These are phyloP conservation scores for Mesembrinibis cayennensis DNA, from an alignment of 2,113 vertebrate genomes.

Conservation along the genomic window DNA sequence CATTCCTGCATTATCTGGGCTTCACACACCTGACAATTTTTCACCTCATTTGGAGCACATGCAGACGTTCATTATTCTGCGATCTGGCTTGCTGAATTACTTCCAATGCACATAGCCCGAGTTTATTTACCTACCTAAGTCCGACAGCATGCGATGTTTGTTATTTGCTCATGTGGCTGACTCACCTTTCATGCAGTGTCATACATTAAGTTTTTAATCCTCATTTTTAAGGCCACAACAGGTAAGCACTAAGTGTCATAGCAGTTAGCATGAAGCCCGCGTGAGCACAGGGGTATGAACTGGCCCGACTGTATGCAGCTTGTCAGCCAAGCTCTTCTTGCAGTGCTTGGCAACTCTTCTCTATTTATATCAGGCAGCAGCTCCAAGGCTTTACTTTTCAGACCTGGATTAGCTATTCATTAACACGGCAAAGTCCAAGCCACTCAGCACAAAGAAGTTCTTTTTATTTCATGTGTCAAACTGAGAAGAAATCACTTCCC, in stretches of 20 bases:
- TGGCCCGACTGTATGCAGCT: background rate
- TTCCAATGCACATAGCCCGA: background rate
- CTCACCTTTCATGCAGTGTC: background rate
- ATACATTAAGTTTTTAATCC: background rate
- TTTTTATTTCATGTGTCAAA: background rate
- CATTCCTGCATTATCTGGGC: background rate
- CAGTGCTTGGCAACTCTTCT: background rate
- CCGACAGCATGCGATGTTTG: background rate
- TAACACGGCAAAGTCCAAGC: background rate
- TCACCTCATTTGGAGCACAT: background rate
- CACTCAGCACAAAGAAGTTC: background rate
- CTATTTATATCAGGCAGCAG: background rate
- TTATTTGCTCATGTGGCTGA: background rate
- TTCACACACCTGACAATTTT: background rate
- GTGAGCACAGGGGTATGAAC: accelerated
- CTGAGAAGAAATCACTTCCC: background rate
- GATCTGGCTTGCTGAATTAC: background rate
- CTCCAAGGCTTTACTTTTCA: background rate
- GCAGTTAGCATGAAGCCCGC: background rate
- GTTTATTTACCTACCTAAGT: background rate
- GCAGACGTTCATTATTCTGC: background rate
- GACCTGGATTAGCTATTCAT: background rate
- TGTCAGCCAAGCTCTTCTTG: background rate
- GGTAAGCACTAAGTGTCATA: background rate
- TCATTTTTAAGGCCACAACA: background rate